Conservation (phyloP, 2,113 vertebrate genomes). For the Theropithecus gelada region DNA sequence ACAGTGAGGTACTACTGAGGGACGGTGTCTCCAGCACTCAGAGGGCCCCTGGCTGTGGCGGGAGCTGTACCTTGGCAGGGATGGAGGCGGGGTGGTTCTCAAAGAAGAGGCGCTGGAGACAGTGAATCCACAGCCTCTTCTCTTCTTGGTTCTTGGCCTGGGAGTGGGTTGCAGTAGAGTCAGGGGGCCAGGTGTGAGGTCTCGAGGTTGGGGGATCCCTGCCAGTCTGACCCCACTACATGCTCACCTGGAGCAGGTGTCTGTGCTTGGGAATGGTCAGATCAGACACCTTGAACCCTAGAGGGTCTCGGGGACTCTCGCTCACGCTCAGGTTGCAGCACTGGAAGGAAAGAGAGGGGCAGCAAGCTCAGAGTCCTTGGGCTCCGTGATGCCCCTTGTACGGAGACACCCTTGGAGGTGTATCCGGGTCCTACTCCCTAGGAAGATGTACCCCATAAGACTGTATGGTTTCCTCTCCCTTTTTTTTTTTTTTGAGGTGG, state of each 20-base stretch:
- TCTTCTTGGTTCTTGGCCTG: constrained; percentile 95
- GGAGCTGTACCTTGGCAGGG: constrained; percentile 89
- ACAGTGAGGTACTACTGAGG: neutral
- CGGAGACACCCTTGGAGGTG: too few species aligned
- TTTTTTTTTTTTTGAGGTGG: too few species aligned
- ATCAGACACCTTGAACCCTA: constrained; percentile 92
- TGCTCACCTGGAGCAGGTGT: constrained; percentile 90
- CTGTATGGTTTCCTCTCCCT: too few species aligned
- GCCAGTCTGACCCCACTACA: neutral
- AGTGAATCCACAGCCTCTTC: constrained; percentile 93
- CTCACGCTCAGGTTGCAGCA: constrained; percentile 92
- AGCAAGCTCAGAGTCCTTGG: neutral
- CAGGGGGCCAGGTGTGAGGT: neutral
- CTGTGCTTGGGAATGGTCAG: constrained; percentile 93
- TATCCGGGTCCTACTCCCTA: rapidly evolving
- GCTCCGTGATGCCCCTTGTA: rapidly evolving
- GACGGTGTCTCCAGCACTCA: neutral
- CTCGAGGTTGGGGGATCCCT: neutral
- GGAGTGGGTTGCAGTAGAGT: neutral
- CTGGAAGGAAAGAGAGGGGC: constrained; percentile 70
- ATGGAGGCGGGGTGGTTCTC: constrained; percentile 93
- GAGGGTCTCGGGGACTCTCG: constrained; percentile 90
- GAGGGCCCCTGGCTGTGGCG: neutral
- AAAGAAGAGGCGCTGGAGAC: constrained; percentile 92
- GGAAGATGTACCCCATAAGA: neutral